These are phyloP conservation scores for Loripinus fragilis DNA, from an alignment of 2,888 invertebrate genomes.

Conservation along the genomic window DNA sequence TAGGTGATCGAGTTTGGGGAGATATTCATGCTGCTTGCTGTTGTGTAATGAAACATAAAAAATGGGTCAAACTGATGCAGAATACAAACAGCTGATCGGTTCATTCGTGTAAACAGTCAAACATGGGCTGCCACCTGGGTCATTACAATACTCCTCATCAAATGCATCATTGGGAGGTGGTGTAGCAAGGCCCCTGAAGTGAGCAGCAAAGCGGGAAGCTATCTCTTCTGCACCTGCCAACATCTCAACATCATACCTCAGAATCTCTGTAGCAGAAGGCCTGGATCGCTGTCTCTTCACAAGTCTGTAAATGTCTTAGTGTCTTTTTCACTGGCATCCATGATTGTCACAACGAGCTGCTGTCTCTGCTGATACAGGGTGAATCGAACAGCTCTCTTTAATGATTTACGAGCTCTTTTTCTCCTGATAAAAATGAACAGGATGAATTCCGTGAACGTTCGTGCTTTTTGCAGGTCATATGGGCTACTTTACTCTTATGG, in stretches of 20 bases:
- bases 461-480: not conserved
- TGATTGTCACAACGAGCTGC: not conserved
- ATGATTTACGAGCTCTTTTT: not conserved
- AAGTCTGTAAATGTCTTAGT: not conserved
- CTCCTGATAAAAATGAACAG: not conserved
- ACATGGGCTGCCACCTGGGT: no score
- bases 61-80: no score
- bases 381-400: not conserved
- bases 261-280: not conserved
- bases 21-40: no score
- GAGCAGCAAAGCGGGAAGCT: not conserved
- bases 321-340: not conserved
- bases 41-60: no score
- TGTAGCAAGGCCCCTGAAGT: not conserved
- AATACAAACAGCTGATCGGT: no score
- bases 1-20: no score
- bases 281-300: not conserved
- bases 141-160: not conserved
- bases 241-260: not conserved
- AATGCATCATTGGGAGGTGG: not conserved
- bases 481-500: not conserved
- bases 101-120: no score
- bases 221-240: not conserved
- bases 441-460: not conserved
- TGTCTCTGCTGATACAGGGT: not conserved